Evolutionary conservation across 2,888 invertebrate species (phyloP).

Genomic region (Coelinius sp.): DNA sequence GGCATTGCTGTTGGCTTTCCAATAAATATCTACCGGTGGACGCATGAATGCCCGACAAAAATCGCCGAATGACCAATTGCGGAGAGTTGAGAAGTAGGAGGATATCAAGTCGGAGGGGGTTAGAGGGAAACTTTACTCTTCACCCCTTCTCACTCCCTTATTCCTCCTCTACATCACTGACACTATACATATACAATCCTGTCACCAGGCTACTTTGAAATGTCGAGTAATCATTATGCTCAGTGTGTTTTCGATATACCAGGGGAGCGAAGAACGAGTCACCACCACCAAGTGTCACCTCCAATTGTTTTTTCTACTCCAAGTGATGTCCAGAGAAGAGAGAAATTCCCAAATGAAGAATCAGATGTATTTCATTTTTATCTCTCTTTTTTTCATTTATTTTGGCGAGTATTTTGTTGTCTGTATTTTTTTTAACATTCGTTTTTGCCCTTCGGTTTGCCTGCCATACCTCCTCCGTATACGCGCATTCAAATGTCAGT

Average conservation of each 20-base stretch:
- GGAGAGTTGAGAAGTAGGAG: constrained; percentile 43
- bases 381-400: background rate
- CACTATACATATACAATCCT: too few relatives aligned
- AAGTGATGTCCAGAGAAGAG: too few relatives aligned
- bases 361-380: too few relatives aligned
- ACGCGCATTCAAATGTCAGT: constrained; percentile 68
- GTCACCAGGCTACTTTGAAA: constrained; percentile 1
- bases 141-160: constrained; percentile 43
- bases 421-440: constrained; percentile 44
- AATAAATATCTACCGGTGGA: constrained; percentile 64
- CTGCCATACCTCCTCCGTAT: constrained; percentile 37
- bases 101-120: background rate
- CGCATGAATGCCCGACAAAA: constrained; percentile 66
- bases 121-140: constrained; percentile 29
- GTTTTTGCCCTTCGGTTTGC: constrained; percentile 34
- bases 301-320: background rate
- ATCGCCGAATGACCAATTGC: constrained; percentile 66
- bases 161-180: background rate
- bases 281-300: background rate
- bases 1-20: constrained; percentile 51
- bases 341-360: too few relatives aligned
- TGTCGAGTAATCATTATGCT: constrained; percentile 47
- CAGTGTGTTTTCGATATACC: constrained; percentile 14
- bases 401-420: constrained; percentile 27
- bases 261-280: background rate